Evolutionary conservation across 2,797 vertebrate genomes (phyloP).

Genomic region (Sorex maritimensis): DNA sequence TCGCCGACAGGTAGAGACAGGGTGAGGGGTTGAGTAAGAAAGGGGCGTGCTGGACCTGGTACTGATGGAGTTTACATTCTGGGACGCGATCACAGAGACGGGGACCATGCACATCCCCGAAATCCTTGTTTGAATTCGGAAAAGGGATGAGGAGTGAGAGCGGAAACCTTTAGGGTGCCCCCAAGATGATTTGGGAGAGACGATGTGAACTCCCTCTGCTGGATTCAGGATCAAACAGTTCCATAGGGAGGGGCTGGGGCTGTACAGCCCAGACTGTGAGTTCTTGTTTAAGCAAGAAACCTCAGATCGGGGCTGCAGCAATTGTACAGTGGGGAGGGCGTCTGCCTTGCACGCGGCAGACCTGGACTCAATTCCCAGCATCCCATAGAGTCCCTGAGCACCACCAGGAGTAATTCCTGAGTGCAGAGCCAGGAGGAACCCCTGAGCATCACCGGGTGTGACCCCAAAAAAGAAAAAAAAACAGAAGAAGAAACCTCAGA

Average conservation of each 20-base stretch:
- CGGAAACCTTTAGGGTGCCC: neutral
- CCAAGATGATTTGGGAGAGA: neutral
- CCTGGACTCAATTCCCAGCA: no score
- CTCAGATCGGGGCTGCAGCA: neutral
- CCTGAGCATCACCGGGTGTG: no score
- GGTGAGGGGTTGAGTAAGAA: no score
- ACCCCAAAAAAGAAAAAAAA: neutral
- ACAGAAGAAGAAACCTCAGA: neutral
- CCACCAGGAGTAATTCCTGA: no score
- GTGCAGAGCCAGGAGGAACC: no score
- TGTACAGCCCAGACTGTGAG: neutral
- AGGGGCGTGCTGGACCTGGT: neutral
- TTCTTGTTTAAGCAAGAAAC: slow-evolving; percentile 26
- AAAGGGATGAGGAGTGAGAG: neutral
- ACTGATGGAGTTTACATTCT: neutral
- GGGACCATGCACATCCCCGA: neutral
- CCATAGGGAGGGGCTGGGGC: neutral
- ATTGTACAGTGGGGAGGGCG: no score
- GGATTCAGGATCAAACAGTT: neutral
- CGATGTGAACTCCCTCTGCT: neutral
- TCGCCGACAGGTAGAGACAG: slow-evolving; percentile 5
- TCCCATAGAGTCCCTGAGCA: no score
- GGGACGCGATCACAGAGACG: neutral
- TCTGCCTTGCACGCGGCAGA: no score
- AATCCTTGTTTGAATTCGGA: neutral